Evolutionary conservation across 2,113 vertebrate genomes (phyloP).

Genomic region (Tetrax tetrax): DNA sequence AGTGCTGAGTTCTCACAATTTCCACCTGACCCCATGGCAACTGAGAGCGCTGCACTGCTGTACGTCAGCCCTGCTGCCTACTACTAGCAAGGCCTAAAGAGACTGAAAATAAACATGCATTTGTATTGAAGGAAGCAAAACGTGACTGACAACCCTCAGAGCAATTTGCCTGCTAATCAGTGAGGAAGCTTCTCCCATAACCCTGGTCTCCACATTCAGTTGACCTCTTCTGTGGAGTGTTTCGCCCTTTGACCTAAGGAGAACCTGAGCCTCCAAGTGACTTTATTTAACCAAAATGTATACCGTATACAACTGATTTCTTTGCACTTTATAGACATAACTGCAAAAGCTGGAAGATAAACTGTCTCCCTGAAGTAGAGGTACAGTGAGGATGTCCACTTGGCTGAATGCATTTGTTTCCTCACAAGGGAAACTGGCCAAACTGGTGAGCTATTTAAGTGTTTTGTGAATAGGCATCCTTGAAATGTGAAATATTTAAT

Average conservation of each 20-base stretch:
- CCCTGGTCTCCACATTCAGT: slow-evolving; percentile 72
- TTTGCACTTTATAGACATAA: not conserved
- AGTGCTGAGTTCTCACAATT: not conserved
- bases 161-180: slow-evolving; percentile 76
- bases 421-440: not conserved
- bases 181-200: slow-evolving; percentile 77
- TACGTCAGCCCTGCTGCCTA: not conserved
- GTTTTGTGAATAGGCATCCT: not conserved
- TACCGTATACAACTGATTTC: not conserved
- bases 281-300: not conserved
- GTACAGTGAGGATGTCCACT: not conserved
- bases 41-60: not conserved
- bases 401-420: not conserved
- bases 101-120: slow-evolving; percentile 25
- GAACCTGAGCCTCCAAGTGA: not conserved
- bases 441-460: not conserved
- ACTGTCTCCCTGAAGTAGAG: not conserved
- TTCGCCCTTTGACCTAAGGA: slow-evolving; percentile 79
- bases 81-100: not conserved
- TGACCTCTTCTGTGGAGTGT: slow-evolving; percentile 80
- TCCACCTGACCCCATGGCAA: not conserved
- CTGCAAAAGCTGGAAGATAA: not conserved
- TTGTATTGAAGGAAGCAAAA: not conserved
- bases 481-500: slow-evolving; percentile 37
- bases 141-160: slow-evolving; percentile 79